phyloP scores from a whole-genome alignment of 2,888 invertebrate species.

The Lamellibrachia columna region DNA sequence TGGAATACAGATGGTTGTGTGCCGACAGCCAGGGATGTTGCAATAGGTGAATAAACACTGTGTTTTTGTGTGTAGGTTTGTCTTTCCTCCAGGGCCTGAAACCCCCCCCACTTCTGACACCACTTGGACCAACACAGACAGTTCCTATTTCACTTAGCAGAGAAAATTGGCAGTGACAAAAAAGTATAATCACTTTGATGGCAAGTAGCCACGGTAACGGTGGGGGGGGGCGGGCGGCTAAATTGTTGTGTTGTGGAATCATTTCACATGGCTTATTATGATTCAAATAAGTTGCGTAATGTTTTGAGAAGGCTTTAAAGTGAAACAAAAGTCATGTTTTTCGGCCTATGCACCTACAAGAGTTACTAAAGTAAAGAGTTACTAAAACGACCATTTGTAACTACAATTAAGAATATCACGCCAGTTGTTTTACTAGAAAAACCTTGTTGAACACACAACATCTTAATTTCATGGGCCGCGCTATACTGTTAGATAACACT shows the following conservation, averaged over 20 bases:
- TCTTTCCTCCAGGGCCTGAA: background rate
- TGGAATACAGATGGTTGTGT: background rate
- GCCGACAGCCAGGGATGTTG: background rate
- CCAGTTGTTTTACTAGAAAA: no score
- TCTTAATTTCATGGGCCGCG: no score
- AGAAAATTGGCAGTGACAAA: background rate
- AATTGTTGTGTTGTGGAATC: background rate
- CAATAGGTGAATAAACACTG: background rate
- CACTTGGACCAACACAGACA: background rate
- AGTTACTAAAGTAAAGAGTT: no score
- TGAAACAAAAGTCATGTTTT: no score
- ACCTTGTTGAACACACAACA: no score
- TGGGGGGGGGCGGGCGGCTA: background rate
- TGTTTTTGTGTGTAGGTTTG: background rate
- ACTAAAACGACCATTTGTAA: no score
- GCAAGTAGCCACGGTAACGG: background rate
- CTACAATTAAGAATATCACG: no score
- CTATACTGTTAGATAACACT: no score
- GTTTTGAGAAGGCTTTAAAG: no score
- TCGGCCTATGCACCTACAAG: no score
- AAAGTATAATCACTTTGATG: background rate
- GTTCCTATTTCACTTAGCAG: background rate
- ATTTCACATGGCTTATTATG: background rate
- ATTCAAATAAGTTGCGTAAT: background rate
- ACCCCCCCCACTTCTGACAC: background rate